These are phyloP conservation scores for Takifugu bimaculatus DNA, from an alignment of 2,113 vertebrate species.

Conservation along the genomic window DNA sequence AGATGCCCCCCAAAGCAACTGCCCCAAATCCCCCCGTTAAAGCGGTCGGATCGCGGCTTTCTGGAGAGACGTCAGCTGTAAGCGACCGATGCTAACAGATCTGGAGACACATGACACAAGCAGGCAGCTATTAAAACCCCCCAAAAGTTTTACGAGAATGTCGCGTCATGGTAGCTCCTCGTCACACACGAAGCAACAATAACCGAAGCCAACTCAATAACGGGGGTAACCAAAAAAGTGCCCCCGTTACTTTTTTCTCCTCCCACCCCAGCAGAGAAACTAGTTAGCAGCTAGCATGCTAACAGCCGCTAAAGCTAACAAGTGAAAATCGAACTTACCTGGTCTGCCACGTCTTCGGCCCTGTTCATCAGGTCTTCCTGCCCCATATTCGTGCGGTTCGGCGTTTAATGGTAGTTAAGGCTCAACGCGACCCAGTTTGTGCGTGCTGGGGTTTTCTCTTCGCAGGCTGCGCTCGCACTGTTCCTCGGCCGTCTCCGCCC, in stretches of 20 bases:
- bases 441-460: constrained; percentile 3
- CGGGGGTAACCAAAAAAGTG: not conserved
- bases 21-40: too few relatives aligned
- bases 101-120: constrained; percentile 25
- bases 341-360: constrained; percentile 80
- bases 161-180: too few relatives aligned
- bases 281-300: constrained; percentile 55
- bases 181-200: not conserved
- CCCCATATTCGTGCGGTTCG: constrained; percentile 61
- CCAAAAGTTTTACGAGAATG: too few relatives aligned
- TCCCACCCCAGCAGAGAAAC: constrained; percentile 1
- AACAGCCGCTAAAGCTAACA: constrained; percentile 30
- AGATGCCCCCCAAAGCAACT: not conserved
- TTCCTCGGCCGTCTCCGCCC: constrained; percentile 65
- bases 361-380: constrained; percentile 78
- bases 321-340: constrained; percentile 63
- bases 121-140: not conserved
- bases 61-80: not conserved
- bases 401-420: constrained; percentile 8
- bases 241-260: constrained; percentile 2
- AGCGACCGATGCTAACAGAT: not conserved
- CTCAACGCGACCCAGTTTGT: not conserved
- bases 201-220: not conserved
- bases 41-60: not conserved
- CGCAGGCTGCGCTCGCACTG: constrained; percentile 13